Evolutionary conservation across 2,888 invertebrate species (phyloP), one percentile per base, ranked within the genome.

Genomic region (Epirrhoe alternata): DNA sequence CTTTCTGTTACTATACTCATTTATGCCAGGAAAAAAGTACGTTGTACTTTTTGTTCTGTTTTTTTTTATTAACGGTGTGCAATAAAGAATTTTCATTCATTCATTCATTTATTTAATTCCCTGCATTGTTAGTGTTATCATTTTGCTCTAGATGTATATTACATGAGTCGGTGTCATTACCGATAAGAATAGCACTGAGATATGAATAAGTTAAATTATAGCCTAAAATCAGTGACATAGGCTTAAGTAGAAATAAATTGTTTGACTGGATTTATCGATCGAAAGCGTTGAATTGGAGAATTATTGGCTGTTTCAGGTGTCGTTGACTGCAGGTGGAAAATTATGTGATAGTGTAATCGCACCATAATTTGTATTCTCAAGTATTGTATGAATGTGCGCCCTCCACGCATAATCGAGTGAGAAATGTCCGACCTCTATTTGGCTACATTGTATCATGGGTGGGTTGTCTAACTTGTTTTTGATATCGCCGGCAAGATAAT

Each of bases 281-380:
- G 64, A 60, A 67, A 63, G 63, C 63, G 63, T 52, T 49, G 60
- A 63, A 67, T 51, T 30, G 63, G 47, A 53, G 67, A 67, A 52
- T 67, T 67, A 67, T 59, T 35, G 63, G 47, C 51, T 47, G 67
- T 67, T 67, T 67, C 67, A 56, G 14, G 35, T 60, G 67, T 67
- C 58, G 35, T 33, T 52, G 58, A 50, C 56, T 45, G 30, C 56
- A 61, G 56, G 57, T 64, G 56, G 50, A 60, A 65, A 53, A 62
- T 52, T 63, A 60, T 60, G 59, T 60, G 63, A 63, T 63, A 67
- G 56, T 50, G n/a, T 33, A 42, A 52, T 55, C 45, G 51, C 55
- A 5, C 47, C 10, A 52, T 66, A 63, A 59, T 63, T 66, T 63
- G 59, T 62, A 52, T 63, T 59, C 54, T 52, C 49, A 24, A 49